Conservation (phyloP, 2,888 invertebrate species). For the Cataglyphis rosenhaueri region DNA sequence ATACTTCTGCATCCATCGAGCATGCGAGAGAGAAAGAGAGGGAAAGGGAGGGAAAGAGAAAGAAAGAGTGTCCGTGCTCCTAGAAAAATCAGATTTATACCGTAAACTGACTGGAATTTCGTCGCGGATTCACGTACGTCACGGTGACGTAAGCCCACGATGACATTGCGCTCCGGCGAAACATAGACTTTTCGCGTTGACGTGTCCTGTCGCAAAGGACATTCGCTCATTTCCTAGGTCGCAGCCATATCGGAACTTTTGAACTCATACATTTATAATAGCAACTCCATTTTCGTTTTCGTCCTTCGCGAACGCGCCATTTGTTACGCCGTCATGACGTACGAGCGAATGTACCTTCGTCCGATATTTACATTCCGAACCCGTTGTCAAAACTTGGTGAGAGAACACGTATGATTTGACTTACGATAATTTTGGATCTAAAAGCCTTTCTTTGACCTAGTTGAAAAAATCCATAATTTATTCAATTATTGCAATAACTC, state of each 20-base stretch:
- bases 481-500: neutral
- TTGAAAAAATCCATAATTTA: neutral
- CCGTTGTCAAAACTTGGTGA: constrained; percentile 23
- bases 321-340: constrained; percentile 43
- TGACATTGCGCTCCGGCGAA: constrained; percentile 38
- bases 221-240: constrained; percentile 43
- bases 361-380: constrained; percentile 26
- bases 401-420: constrained; percentile 12
- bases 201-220: constrained; percentile 48
- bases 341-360: constrained; percentile 14
- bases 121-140: constrained; percentile 52
- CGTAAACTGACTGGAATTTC: constrained; percentile 63
- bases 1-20: constrained; percentile 52
- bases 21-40: constrained; percentile 49
- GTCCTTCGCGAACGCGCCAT: constrained; percentile 39
- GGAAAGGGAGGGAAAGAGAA: neutral
- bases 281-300: constrained; percentile 51
- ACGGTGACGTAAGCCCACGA: constrained; percentile 49
- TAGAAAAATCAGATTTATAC: constrained; percentile 62
- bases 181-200: constrained; percentile 43
- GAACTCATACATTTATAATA: constrained; percentile 60
- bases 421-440: neutral
- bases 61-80: constrained; percentile 7
- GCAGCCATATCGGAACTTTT: constrained; percentile 53
- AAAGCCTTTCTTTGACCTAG: neutral